These are phyloP conservation scores for Yponomeuta evonymella DNA, from an alignment of 2,888 invertebrate genomes.

Conservation along the genomic window DNA sequence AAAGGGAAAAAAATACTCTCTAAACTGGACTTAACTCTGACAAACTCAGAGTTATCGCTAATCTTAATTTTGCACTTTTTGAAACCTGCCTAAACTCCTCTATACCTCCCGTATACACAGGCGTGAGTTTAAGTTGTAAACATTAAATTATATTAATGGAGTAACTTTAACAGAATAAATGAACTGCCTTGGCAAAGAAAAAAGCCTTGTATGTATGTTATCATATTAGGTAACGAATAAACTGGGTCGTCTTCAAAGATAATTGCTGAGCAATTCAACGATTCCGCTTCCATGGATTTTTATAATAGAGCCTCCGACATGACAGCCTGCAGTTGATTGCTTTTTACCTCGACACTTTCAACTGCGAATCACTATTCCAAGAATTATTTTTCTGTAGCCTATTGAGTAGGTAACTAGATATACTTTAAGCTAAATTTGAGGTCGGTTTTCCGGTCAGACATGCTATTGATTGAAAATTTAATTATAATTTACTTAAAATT, in stretches of 20 bases:
- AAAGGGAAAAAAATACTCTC: conserved; percentile 19
- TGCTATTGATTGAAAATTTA: too few relatives aligned
- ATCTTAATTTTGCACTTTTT: background rate
- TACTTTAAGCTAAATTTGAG: too few relatives aligned
- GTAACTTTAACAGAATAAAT: too few relatives aligned
- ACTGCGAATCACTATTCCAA: background rate
- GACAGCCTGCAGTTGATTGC: background rate
- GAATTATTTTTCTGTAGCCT: background rate
- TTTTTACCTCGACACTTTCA: background rate
- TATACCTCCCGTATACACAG: too few relatives aligned
- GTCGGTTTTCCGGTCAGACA: too few relatives aligned
- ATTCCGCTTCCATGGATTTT: background rate
- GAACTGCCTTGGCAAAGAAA: background rate
- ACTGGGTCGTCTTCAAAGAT: background rate
- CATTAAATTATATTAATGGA: background rate
- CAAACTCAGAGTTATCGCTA: background rate
- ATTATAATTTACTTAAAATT: too few relatives aligned
- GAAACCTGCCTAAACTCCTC: background rate
- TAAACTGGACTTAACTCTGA: background rate
- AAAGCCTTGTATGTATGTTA: background rate
- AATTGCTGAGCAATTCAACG: background rate
- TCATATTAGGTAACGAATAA: background rate
- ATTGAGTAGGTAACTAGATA: too few relatives aligned
- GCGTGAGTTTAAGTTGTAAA: background rate
- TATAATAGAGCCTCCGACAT: background rate